phyloP scores from a whole-genome alignment of 2,113 vertebrate species.

The Chaenogobius annularis region DNA sequence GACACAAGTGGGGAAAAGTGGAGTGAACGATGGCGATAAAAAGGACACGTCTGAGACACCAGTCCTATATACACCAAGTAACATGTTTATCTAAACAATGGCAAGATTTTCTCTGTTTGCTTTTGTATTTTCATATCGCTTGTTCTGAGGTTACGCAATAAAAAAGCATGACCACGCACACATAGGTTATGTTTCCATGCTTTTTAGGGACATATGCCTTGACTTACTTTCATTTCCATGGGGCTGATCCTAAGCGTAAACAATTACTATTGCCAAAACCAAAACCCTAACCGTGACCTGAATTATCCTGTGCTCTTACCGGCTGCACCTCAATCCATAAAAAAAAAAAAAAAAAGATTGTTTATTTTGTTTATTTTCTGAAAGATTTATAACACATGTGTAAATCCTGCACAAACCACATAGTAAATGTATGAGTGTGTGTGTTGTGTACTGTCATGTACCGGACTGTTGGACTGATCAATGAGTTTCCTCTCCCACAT shows the following conservation, averaged over 20 bases:
- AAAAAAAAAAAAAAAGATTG: no score
- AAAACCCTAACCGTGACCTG: not conserved
- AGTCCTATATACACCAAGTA: not conserved
- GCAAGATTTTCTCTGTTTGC: no score
- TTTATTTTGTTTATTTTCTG: not conserved
- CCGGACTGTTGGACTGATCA: slow-evolving; percentile 93
- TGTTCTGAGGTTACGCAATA: no score
- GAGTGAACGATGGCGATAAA: slow-evolving; percentile 32
- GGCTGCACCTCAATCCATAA: not conserved
- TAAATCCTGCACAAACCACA: not conserved
- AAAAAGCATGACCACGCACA: no score
- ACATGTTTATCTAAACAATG: no score
- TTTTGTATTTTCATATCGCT: no score
- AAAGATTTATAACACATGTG: not conserved
- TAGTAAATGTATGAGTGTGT: not conserved
- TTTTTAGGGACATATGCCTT: not conserved
- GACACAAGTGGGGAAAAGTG: not conserved
- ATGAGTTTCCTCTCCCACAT: slow-evolving; percentile 98
- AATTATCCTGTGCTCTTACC: not conserved
- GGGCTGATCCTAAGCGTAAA: not conserved
- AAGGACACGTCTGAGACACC: not conserved
- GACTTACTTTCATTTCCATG: not conserved
- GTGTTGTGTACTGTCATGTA: slow-evolving; percentile 73
- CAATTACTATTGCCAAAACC: not conserved
- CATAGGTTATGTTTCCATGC: not conserved